Conservation (phyloP, 2,888 invertebrate species). For the Erannis defoliaria region DNA sequence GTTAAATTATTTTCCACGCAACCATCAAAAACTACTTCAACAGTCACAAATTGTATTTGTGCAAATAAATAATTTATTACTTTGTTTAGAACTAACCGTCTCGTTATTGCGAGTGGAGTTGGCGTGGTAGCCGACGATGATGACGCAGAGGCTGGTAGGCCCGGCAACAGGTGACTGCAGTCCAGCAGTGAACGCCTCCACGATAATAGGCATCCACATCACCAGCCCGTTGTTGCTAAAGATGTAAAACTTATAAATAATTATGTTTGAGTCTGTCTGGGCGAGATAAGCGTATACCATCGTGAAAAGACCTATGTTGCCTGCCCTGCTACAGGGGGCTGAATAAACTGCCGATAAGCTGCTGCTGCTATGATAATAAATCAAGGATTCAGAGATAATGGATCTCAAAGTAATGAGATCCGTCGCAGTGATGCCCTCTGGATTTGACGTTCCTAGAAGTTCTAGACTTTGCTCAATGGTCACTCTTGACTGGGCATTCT, state of each 20-base stretch:
- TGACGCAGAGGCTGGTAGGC: slow-evolving; percentile 40
- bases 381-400: no score
- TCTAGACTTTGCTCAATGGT: no score
- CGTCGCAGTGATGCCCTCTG: no score
- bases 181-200: slow-evolving; percentile 49
- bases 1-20: background rate
- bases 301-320: no score
- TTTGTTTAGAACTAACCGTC: slow-evolving; percentile 20
- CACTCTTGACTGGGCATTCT: no score
- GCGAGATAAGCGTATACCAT: no score
- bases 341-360: no score
- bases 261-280: no score
- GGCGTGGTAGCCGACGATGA: slow-evolving; percentile 33
- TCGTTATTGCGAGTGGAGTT: slow-evolving; percentile 29
- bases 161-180: slow-evolving; percentile 17
- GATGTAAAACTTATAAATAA: background rate
- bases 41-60: background rate
- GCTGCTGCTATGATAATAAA: no score
- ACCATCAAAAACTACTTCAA: background rate
- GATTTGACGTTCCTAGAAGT: no score
- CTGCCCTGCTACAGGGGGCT: no score
- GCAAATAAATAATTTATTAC: background rate
- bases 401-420: no score
- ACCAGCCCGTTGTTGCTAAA: slow-evolving; percentile 54
- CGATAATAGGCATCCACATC: slow-evolving; percentile 58